Evolutionary conservation across 2,888 invertebrate genomes (phyloP), one percentile per base, ranked within the genome.

Genomic region (Drosophila mettleri): DNA sequence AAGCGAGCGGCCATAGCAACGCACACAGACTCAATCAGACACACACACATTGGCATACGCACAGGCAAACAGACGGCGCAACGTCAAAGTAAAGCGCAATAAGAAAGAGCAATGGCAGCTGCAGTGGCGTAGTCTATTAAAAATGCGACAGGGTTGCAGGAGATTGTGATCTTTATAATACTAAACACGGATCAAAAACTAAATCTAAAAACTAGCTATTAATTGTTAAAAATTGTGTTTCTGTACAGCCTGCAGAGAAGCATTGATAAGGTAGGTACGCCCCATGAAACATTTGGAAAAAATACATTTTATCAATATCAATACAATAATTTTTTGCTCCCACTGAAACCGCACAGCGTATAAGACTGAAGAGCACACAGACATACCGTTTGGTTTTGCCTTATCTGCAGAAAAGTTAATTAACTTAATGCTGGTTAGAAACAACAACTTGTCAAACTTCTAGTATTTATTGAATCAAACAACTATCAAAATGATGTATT

Each of bases 301-400:
- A 24, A 43, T 22, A 24, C 22, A 61, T 61, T 84, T 84, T 85
- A 85, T 85, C 85, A 81, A 75, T 72, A 84, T 52, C 49, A 84
- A 71, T 69, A 61, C 54, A 69, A 49, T 58, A 29, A 49, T 39
- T 29, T 36, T 22, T 31, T 60, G 51, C 67, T 65, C 33, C 39
- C 45, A 60, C 57, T 59, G 52, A 57, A 45, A 22, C 49, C 14
- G 24, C 33, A 39, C 24, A 53, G 48, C 57, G 53, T 39, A 52
- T 22, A 62, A 66, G 16, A 69, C 45, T 53, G 65, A 57, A 74
- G 62, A 66, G 62, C 52, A 31, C 54, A 62, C 41, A 59, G 18
- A n/a, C 29, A 52, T 38, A 18, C 29, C 18, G 18, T 45, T 72
- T 20, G 29, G 8, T 27, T 48, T 33, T 55, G 65, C 60, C 67